Base-by-base conservation (phyloP, 1,140 invertebrate genomes). In the Mizuhopecten yessoensis region DNA sequence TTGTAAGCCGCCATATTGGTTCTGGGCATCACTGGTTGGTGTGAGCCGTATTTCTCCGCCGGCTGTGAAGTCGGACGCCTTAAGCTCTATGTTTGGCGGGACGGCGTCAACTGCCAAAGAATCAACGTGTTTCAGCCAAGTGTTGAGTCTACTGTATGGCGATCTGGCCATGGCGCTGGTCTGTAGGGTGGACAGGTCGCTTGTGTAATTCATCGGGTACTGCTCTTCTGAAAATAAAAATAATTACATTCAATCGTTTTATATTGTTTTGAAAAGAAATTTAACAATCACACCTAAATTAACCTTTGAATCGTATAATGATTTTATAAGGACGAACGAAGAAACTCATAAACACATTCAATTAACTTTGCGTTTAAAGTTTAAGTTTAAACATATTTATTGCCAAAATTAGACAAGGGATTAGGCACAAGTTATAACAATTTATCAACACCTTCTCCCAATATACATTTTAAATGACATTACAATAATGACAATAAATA, bases 61-160 rank as follows among this genome's bases (percentile, higher is more conserved):
- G 45, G 94, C 88, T 34, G 90, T 89, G 29, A 94, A 87, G 33
- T 93, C 92, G 7, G 91, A 88, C 7, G 94, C 92, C 13, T 91
- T 88, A 17, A 95, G 93, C 15, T 95, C 92, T 20, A 95, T 88
- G 89, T 95, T 95, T 87, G 94, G 94, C 3, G 94, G 94, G 23
- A 95, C 92, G 42, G 92, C 94, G 87, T 95, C 92, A 7, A 90
- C 86, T 15, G 92, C 90, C 92, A 92, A n/a, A 3, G 86, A 57
- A 15, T 33, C 86, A 34, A 92, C 39, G 89, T 88, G 89, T 34
- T 88, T 86, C 1, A n/a, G n/a, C 23, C 33, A 86, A 2, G 49
- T 86, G 0, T 87, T 75, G 33, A 39, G n/a, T 86, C 87, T 75
- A 2, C 33, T 34, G 17, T 45, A 23, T 20, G 42, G n/a, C 0